Percentiles rank a stretch among this genome's conserved stretches.
These are phyloP conservation scores for Bombus impatiens DNA, from an alignment of 1,140 invertebrate species.

Conservation along the genomic window DNA sequence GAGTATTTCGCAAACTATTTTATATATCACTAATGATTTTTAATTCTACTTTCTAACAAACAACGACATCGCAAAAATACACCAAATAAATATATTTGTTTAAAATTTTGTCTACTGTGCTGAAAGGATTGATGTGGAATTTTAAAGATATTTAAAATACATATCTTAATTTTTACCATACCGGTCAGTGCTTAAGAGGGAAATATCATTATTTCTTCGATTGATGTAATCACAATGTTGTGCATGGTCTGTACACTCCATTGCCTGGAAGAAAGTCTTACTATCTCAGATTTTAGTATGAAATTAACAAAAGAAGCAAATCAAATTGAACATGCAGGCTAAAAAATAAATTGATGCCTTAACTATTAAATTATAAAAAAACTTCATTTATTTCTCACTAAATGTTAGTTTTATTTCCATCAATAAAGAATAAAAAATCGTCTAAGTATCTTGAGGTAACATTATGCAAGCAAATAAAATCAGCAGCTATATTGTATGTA, in stretches of 20 bases:
- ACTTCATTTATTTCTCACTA: not conserved
- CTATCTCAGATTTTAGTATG: constrained; percentile 35
- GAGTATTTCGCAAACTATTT: not conserved
- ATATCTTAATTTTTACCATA: not conserved
- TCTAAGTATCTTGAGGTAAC: not conserved
- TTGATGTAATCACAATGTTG: constrained; percentile 3
- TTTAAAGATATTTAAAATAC: constrained; percentile 26
- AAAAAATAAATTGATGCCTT: not conserved
- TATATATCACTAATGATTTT: not conserved
- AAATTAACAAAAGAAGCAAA: constrained; percentile 15
- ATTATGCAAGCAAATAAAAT: not conserved
- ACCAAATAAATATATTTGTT: not conserved
- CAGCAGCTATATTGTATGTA: not conserved
- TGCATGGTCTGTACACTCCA: constrained; percentile 1
- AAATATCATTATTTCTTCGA: constrained; percentile 13
- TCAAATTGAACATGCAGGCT: not conserved
- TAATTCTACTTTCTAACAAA: not conserved
- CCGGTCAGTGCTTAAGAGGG: not conserved
- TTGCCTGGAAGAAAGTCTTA: constrained; percentile 41
- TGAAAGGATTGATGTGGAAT: not conserved
- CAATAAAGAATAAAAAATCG: not conserved
- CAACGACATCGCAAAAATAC: not conserved
- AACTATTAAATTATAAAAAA: not conserved
- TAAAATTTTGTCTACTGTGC: not conserved
- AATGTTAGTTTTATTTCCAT: not conserved